phyloP scores from a whole-genome alignment of 2,113 vertebrate species.

The Silurus asotus region DNA sequence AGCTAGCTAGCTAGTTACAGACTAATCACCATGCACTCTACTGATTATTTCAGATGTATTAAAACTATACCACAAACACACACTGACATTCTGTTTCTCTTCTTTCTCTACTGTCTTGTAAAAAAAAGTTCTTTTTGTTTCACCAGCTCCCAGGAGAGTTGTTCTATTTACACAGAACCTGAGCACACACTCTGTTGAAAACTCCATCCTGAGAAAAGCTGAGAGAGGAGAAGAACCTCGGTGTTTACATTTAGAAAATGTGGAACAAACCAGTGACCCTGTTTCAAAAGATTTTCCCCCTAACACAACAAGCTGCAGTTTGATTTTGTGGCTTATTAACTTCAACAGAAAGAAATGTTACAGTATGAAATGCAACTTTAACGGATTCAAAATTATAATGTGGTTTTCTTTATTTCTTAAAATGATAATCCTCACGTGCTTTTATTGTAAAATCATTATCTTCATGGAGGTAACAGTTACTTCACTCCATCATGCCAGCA shows the following conservation, averaged over 20 bases:
- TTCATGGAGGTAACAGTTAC: neutral
- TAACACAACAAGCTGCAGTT: neutral
- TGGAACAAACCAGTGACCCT: neutral
- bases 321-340: neutral
- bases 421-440: neutral
- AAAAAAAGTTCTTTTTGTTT: conserved; percentile 10
- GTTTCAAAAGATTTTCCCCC: neutral
- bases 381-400: neutral
- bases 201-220: neutral
- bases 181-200: neutral
- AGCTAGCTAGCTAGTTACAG: too few species aligned
- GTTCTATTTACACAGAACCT: conserved; percentile 24
- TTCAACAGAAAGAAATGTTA: neutral
- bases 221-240: neutral
- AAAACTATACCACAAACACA: neutral
- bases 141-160: conserved; percentile 1
- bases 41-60: neutral
- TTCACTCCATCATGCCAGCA: neutral
- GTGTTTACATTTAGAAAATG: neutral
- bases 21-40: neutral
- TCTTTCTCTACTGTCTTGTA: too few species aligned
- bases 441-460: neutral
- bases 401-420: neutral
- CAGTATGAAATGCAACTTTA: neutral
- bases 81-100: neutral